Base-by-base conservation (phyloP, 2,888 invertebrate genomes). In the Macrophya alboannulata region DNA sequence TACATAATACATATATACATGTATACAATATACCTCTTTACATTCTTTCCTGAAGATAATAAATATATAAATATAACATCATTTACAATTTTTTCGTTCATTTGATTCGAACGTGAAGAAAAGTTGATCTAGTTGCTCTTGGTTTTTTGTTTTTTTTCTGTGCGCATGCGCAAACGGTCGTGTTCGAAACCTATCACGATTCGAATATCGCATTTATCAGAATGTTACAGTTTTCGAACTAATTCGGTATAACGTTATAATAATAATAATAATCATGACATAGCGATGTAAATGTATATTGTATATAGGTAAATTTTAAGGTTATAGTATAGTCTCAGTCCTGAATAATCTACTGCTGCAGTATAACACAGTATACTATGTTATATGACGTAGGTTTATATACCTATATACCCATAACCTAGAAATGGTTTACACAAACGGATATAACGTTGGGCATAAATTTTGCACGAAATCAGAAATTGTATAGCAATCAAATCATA, bases 1-100 rank as follows among this genome's bases (percentile, higher is more conserved):
- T 87, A 89, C 84, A 71, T 85, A 86, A 86, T 81, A 84, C 59
- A 83, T 82, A 82, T 43, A 51, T n/a, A 6, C 31, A 37, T 51
- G 25, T 25, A 25, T 51, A 77, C 3, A 25, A 0, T n/a, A 17
- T 1, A 4, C 3, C 15, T n/a, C 8, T 55, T 15, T 6, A n/a
- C 1, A n/a, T 62, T 21, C 25, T 25, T 62, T 62, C 21, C 3
- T 21, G 15, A 51, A 51, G 5, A 51, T 17, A 51, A 51, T 17
- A 51, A 51, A 51, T 17, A 51, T 17, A 51, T 51, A 51, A 51
- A 51, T 17, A 51, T 5, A 51, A n/a, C n/a, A n/a, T n/a, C 17
- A 51, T 31, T 31, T 31, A 31, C 31, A 51, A 5, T 55, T n/a
- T 51, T n/a, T 51, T 51, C 51, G 17, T 51, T 17, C n/a, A 17